Evolutionary conservation across 1,140 invertebrate species (phyloP).

Genomic region (Procambarus clarkii): DNA sequence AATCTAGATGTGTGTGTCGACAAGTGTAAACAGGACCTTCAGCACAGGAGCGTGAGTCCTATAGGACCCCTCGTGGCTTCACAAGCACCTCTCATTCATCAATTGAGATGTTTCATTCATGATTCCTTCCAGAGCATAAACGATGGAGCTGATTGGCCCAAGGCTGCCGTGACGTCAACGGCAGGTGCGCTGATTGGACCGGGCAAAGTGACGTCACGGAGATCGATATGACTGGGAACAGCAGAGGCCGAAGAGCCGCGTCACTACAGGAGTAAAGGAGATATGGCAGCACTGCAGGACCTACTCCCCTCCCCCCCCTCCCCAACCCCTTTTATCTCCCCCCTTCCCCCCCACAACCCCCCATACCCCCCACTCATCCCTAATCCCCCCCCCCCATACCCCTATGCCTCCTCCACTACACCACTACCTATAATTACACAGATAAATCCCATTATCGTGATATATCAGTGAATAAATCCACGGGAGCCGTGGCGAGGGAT

Average conservation of each 20-base stretch:
- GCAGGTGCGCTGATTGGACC: constrained; percentile 2
- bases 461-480: too few species aligned
- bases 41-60: too few species aligned
- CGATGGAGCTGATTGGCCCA: constrained; percentile 7
- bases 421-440: too few species aligned
- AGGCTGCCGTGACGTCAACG: constrained; percentile 35
- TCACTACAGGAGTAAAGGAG: constrained; percentile 16
- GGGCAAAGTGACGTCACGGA: constrained; percentile 24
- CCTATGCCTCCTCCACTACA: too few species aligned
- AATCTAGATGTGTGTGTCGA: too few species aligned
- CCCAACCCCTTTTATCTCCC: not conserved
- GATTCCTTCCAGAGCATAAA: constrained; percentile 39
- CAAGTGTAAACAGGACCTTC: too few species aligned
- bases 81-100: constrained; percentile 49
- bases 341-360: too few species aligned
- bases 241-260: constrained; percentile 25
- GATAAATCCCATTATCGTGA: too few species aligned
- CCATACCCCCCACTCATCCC: too few species aligned
- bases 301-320: not conserved
- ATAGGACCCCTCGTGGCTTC: too few species aligned
- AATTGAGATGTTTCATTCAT: constrained; percentile 53
- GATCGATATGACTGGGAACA: constrained; percentile 31
- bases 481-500: too few species aligned
- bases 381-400: too few species aligned
- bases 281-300: not conserved